Percentiles rank a stretch among this genome's conserved stretches.
These are phyloP conservation scores for Catotricha subobsoleta DNA, from an alignment of 2,888 invertebrate genomes.

Conservation along the genomic window DNA sequence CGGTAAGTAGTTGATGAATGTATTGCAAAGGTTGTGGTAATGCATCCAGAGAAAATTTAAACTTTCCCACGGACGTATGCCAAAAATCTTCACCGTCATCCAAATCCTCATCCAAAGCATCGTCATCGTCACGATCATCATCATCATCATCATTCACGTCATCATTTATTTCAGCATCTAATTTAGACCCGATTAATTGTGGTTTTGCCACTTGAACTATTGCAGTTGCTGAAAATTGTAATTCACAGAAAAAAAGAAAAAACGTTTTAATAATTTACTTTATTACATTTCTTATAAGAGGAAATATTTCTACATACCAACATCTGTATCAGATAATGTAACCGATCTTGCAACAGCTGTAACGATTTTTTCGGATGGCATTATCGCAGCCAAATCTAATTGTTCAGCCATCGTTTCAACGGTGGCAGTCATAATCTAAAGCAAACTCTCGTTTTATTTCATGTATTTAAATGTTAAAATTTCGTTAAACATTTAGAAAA, in stretches of 20 bases:
- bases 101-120: constrained; percentile 48
- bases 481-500: too few species aligned
- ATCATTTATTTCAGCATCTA: constrained; percentile 36
- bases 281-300: neutral
- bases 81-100: constrained; percentile 67
- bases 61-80: constrained; percentile 85
- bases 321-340: constrained; percentile 76
- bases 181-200: constrained; percentile 47
- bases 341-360: constrained; percentile 72
- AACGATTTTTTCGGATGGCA: constrained; percentile 57
- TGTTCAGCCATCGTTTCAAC: constrained; percentile 86
- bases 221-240: constrained; percentile 36
- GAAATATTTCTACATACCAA: constrained; percentile 43
- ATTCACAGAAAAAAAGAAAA: constrained; percentile 1
- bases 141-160: constrained; percentile 43
- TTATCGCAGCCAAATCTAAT: constrained; percentile 69
- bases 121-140: constrained; percentile 33
- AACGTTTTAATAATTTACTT: neutral
- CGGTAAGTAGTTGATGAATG: constrained; percentile 78
- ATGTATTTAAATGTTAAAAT: too few species aligned
- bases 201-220: constrained; percentile 62
- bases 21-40: constrained; percentile 85
- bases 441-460: too few species aligned
- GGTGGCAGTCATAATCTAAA: constrained; percentile 86
- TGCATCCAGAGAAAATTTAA: constrained; percentile 76